Evolutionary conservation across 37 sponge, comb jelly and placozoan species (phyloP).

Genomic region (Bolinopsis microptera): DNA sequence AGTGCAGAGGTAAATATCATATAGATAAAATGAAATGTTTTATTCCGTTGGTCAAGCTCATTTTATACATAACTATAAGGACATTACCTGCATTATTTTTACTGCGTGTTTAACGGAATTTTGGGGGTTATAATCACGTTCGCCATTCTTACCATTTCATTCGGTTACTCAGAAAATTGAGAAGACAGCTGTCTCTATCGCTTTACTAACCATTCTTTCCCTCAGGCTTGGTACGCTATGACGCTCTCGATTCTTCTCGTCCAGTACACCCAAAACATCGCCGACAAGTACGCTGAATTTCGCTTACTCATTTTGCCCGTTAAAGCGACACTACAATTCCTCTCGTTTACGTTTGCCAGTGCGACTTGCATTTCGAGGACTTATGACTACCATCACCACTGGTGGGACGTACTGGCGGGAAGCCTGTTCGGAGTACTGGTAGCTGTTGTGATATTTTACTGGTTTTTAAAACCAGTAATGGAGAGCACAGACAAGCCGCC

Average conservation of each 20-base stretch:
- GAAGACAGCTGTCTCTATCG: too few species aligned
- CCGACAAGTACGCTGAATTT: neutral
- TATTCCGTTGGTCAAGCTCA: too few species aligned
- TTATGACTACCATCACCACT: neutral
- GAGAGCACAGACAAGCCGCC: neutral
- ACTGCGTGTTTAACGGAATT: too few species aligned
- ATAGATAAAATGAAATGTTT: too few species aligned
- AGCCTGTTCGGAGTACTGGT: neutral
- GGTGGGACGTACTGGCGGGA: slow-evolving; percentile 18
- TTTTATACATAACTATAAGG: too few species aligned
- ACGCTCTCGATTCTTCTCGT: neutral
- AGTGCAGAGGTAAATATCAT: neutral
- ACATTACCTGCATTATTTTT: too few species aligned
- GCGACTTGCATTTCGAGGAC: neutral
- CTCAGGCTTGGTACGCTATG: neutral
- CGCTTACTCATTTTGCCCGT: neutral
- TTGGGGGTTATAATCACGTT: too few species aligned
- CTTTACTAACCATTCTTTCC: too few species aligned
- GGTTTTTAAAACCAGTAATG: neutral
- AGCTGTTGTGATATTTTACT: neutral
- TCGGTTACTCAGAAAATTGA: too few species aligned
- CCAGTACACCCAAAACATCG: neutral
- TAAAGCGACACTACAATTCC: neutral
- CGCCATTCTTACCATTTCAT: too few species aligned
- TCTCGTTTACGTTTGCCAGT: neutral